phyloP scores from a whole-genome alignment of 2,797 vertebrate genomes.

The Mormyrus proboscirostris region DNA sequence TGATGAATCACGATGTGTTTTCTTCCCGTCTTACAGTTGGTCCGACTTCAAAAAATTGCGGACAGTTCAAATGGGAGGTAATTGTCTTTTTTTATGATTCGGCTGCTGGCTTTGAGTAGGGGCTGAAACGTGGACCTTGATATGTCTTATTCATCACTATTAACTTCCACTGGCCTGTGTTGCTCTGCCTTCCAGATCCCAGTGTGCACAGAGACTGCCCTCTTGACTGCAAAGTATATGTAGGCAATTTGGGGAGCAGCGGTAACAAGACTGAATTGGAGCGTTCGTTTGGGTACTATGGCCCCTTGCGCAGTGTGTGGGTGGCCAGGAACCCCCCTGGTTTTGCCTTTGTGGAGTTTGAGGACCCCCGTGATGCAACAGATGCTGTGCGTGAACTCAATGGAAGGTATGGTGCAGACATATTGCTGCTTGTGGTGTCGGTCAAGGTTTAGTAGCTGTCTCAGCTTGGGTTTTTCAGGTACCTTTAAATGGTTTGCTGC shows the following conservation, averaged over 20 bases:
- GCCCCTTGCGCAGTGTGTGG: conserved; percentile 91
- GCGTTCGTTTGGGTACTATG: conserved; percentile 90
- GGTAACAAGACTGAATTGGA: conserved; percentile 96
- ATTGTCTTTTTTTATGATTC: neutral
- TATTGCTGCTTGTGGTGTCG: neutral
- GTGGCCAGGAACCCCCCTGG: conserved; percentile 94
- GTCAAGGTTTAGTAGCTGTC: neutral
- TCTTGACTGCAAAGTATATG: conserved; percentile 95
- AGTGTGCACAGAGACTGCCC: conserved; percentile 78
- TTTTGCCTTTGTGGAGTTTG: conserved; percentile 97
- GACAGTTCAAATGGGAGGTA: conserved; percentile 55
- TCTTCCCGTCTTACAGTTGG: neutral
- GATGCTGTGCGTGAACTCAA: conserved; percentile 94
- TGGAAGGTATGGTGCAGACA: conserved; percentile 72
- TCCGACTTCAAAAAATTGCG: neutral
- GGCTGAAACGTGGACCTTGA: neutral
- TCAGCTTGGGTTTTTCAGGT: neutral
- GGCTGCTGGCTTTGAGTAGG: neutral
- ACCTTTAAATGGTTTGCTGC: neutral
- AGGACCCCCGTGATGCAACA: conserved; percentile 91
- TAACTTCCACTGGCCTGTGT: neutral
- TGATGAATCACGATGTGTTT: neutral
- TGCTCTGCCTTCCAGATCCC: conserved; percentile 46
- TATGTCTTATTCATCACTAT: neutral
- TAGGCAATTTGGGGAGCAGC: conserved; percentile 95